A percentile compares a stretch with the other conserved stretches of the same genome.
Evolutionary conservation across 2,113 vertebrate genomes (phyloP).

Genomic region (Coracopsis vasa): DNA sequence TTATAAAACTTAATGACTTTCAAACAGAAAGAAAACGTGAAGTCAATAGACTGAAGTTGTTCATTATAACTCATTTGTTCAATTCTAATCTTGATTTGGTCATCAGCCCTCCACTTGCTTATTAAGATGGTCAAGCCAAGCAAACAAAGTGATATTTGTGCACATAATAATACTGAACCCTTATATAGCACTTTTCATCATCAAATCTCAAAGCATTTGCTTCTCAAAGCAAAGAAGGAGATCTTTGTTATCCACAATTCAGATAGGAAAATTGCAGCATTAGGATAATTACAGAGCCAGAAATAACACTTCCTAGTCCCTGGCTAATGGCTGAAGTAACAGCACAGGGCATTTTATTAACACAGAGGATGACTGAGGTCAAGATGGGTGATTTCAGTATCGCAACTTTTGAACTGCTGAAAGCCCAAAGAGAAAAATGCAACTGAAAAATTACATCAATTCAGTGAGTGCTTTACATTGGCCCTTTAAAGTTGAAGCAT

Average conservation of each 20-base stretch:
- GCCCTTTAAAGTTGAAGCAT: not conserved
- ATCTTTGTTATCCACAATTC: constrained; percentile 8
- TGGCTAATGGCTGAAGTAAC: not conserved
- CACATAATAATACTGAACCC: not conserved
- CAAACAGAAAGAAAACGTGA: not conserved
- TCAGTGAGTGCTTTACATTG: not conserved
- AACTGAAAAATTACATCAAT: not conserved
- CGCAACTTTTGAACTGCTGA: not conserved
- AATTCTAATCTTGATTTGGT: constrained; percentile 4
- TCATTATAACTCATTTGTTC: constrained; percentile 3
- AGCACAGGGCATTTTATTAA: not conserved
- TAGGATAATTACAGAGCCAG: constrained; percentile 46
- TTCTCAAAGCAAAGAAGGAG: not conserved
- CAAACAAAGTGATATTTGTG: constrained; percentile 51
- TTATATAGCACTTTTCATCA: not conserved
- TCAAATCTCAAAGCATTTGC: not conserved
- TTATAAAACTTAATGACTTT: not conserved
- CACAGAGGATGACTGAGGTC: not conserved
- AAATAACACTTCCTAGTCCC: constrained; percentile 49
- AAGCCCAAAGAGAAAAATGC: not conserved
- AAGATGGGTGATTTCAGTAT: not conserved
- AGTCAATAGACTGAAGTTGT: not conserved
- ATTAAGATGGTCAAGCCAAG: not conserved
- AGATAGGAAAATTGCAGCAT: constrained; percentile 34
- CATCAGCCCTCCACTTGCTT: not conserved